Conservation (phyloP, 2,797 vertebrate genomes). For the Rhincodon typus region DNA sequence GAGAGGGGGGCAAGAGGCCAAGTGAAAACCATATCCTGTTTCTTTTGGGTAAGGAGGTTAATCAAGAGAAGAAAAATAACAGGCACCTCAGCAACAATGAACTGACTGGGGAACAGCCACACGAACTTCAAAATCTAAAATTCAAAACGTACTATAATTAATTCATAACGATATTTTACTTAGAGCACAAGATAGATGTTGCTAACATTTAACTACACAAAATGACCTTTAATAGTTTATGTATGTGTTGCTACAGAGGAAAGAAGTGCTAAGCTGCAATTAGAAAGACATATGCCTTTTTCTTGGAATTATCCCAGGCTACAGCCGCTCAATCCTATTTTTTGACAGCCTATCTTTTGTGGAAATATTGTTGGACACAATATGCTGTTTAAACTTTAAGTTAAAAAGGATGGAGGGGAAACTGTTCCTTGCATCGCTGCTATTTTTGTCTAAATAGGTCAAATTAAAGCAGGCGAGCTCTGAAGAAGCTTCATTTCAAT, state of each 20-base stretch:
- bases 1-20: neutral
- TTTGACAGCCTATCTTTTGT: neutral
- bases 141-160: neutral
- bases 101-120: neutral
- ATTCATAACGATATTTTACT: neutral
- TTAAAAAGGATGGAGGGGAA: neutral
- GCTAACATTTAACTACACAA: neutral
- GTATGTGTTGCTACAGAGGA: neutral
- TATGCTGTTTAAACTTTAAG: neutral
- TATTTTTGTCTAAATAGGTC: neutral
- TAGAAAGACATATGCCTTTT: conserved; percentile 15
- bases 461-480: neutral
- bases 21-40: conserved; percentile 33
- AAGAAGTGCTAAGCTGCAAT: neutral
- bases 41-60: neutral
- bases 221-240: neutral
- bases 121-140: neutral
- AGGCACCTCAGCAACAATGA: neutral
- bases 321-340: neutral
- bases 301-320: neutral
- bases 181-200: neutral
- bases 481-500: neutral
- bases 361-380: conserved; percentile 14
- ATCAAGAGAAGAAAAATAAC: neutral
- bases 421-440: neutral